These are phyloP conservation scores for Rhegmatorhina hoffmannsi DNA, from an alignment of 2,113 vertebrate species.

Conservation along the genomic window DNA sequence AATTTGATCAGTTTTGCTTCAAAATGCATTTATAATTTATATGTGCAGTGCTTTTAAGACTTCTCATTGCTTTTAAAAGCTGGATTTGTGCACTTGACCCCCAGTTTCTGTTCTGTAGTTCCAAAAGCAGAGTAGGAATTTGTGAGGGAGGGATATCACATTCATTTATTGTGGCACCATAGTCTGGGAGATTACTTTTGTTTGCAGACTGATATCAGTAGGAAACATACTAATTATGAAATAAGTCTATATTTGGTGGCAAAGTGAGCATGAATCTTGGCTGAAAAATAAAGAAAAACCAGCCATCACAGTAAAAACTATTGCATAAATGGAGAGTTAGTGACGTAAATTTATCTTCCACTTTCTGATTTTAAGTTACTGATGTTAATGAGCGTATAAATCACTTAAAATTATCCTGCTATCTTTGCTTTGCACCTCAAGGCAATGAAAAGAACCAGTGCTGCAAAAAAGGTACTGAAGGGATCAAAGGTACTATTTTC, in stretches of 20 bases:
- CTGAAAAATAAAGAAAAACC: not conserved
- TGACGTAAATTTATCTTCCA: not conserved
- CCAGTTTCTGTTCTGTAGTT: not conserved
- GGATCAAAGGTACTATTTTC: not conserved
- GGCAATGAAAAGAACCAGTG: not conserved
- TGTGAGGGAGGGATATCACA: rapidly evolving
- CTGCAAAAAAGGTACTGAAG: not conserved
- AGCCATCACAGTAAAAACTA: not conserved
- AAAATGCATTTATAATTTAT: not conserved
- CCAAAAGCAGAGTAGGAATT: not conserved
- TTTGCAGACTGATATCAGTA: not conserved
- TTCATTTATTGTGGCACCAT: not conserved
- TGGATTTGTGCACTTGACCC: not conserved
- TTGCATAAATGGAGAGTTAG: not conserved
- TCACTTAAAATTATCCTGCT: not conserved
- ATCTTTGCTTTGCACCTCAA: not conserved
- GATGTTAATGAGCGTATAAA: not conserved
- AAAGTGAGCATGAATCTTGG: not conserved
- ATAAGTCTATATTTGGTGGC: not conserved
- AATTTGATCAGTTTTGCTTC: not conserved
- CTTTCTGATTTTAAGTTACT: not conserved
- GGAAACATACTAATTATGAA: not conserved
- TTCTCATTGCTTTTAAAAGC: not conserved
- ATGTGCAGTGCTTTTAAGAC: not conserved
- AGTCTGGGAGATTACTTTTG: not conserved